A percentile compares a stretch with the other conserved stretches of the same genome.
Evolutionary conservation across 92 coral and sea anemone species (phyloP).

Genomic region (Chrysogorgia sp.): DNA sequence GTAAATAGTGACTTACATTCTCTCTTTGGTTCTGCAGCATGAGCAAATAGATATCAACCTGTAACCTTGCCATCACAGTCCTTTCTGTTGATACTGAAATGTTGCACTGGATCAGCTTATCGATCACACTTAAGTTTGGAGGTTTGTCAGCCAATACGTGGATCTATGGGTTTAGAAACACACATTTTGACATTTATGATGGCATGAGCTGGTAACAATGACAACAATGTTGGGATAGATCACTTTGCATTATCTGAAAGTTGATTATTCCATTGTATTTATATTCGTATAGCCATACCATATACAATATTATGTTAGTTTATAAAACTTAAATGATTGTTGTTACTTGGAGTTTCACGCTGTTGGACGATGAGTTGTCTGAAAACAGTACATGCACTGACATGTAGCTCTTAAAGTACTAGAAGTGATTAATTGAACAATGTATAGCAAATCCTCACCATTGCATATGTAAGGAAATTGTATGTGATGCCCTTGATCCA

Average conservation of each 20-base stretch:
- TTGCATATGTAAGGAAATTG: too few relatives aligned
- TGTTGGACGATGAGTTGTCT: too few relatives aligned
- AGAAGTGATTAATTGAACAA: background rate
- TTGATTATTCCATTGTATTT: too few relatives aligned
- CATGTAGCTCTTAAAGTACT: background rate
- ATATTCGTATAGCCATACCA: too few relatives aligned
- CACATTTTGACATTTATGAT: background rate
- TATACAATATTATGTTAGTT: too few relatives aligned
- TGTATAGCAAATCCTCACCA: too few relatives aligned
- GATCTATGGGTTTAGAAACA: background rate
- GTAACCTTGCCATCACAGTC: background rate
- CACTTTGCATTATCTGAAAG: background rate
- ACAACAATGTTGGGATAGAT: too few relatives aligned
- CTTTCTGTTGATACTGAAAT: background rate
- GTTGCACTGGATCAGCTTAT: background rate
- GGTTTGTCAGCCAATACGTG: constrained; percentile 4
- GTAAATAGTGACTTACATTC: constrained; percentile 1
- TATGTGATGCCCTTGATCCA: too few relatives aligned
- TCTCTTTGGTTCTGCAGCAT: background rate
- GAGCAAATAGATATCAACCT: background rate
- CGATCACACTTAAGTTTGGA: constrained; percentile 1
- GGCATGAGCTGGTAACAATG: background rate
- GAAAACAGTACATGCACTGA: background rate
- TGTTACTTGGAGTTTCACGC: background rate
- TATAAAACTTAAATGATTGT: too few relatives aligned